Conservation (phyloP, 2,113 vertebrate species). For the Willisornis vidua region DNA sequence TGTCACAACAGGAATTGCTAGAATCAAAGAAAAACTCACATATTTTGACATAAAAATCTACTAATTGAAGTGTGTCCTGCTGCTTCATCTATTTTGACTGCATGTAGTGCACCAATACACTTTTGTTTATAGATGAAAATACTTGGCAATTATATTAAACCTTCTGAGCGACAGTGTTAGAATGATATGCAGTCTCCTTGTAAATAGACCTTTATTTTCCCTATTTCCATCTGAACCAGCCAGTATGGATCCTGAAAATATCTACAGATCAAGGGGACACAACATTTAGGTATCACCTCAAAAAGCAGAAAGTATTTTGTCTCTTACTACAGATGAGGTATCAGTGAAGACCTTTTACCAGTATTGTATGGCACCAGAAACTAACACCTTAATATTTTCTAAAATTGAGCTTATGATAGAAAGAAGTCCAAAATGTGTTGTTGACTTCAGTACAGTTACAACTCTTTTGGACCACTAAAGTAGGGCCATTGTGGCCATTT, state of each 20-base stretch:
- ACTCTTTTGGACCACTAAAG: neutral
- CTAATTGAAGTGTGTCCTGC: neutral
- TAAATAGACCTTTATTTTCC: neutral
- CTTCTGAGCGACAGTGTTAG: neutral
- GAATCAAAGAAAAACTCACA: neutral
- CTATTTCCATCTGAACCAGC: neutral
- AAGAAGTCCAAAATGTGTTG: neutral
- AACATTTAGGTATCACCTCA: neutral
- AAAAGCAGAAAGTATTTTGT: neutral
- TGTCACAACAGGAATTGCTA: neutral
- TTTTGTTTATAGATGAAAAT: slow-evolving; percentile 1
- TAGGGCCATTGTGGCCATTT: neutral
- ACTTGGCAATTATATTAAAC: neutral
- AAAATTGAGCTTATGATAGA: neutral
- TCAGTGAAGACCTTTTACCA: neutral
- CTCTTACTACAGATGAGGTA: neutral
- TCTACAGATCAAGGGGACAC: neutral
- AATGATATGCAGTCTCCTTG: neutral
- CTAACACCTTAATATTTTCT: neutral
- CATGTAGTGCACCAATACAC: neutral
- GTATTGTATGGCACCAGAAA: neutral
- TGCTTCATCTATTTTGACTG: neutral
- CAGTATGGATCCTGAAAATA: neutral
- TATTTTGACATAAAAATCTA: neutral
- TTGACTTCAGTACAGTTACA: neutral